Evolutionary conservation across 2,797 vertebrate genomes (phyloP).

Genomic region (Threskiornis aethiopicus): DNA sequence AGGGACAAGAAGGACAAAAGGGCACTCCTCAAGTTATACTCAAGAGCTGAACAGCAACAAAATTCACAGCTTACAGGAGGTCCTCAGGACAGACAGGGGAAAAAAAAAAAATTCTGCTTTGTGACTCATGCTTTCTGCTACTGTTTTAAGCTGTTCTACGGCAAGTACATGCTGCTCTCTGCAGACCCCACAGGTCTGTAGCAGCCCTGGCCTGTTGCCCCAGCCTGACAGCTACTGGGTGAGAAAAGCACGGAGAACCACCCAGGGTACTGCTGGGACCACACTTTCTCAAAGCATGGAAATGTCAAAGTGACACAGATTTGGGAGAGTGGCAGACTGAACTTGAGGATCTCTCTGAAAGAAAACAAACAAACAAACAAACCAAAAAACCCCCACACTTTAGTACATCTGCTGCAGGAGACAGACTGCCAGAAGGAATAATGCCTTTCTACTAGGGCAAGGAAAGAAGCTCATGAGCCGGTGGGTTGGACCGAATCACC

Average conservation of each 20-base stretch:
- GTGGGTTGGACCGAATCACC: not conserved
- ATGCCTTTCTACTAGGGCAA: not conserved
- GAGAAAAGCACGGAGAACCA: not conserved
- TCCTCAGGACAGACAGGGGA: fast-evolving
- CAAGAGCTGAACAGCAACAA: not conserved
- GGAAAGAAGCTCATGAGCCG: not conserved
- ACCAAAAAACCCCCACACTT: not conserved
- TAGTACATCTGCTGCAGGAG: not conserved
- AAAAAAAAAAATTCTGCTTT: not conserved
- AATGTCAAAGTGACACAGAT: not conserved
- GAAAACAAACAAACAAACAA: not conserved
- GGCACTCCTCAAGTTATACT: not conserved
- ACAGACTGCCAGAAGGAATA: not conserved
- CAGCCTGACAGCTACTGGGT: not conserved
- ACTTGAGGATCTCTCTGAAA: not conserved
- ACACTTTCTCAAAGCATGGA: not conserved
- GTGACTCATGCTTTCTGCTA: not conserved
- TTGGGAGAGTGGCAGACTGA: not conserved
- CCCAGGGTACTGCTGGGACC: not conserved
- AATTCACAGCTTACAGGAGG: not conserved
- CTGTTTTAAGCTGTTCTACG: not conserved
- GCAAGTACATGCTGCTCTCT: not conserved
- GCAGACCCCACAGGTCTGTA: not conserved
- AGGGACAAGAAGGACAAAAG: not conserved
- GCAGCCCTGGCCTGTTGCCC: not conserved